Percentiles rank a stretch among this genome's conserved stretches.
Conservation (phyloP, 2,888 invertebrate genomes). For the Cyclophora albipunctata region DNA sequence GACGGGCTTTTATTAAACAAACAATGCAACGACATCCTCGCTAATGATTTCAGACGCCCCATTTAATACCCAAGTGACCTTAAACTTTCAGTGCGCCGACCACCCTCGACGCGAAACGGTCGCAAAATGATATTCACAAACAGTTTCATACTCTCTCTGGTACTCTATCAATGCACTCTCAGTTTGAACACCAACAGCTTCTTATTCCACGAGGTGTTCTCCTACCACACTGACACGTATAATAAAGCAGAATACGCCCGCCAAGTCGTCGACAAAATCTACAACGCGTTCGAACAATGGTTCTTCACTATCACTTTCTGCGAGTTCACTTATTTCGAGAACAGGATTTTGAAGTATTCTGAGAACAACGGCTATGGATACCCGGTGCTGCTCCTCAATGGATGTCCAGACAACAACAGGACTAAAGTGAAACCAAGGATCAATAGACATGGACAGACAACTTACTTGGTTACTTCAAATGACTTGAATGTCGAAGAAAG, state of each 20-base stretch:
- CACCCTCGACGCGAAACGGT: conserved; percentile 19
- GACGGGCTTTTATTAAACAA: conserved; percentile 54
- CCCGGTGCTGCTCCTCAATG: conserved; percentile 57
- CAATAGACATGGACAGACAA: conserved; percentile 57
- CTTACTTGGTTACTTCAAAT: conserved; percentile 56
- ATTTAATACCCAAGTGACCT: conserved; percentile 34
- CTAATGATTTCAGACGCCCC: conserved; percentile 48
- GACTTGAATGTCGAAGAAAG: conserved; percentile 44
- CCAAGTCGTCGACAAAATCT: conserved; percentile 55
- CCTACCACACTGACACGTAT: conserved; percentile 43
- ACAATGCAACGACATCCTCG: conserved; percentile 38
- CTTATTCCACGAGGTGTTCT: conserved; percentile 42
- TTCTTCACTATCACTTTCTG: conserved; percentile 64
- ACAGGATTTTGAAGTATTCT: conserved; percentile 57
- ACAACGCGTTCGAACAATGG: conserved; percentile 58
- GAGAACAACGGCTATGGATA: conserved; percentile 55
- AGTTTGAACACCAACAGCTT: conserved; percentile 3
- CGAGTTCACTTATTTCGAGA: conserved; percentile 65
- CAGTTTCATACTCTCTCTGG: conserved; percentile 6
- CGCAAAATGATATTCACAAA: conserved; percentile 26
- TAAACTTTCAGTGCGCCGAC: conserved; percentile 37
- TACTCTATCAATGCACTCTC: too few relatives aligned
- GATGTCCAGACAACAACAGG: conserved; percentile 45
- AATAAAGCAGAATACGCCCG: conserved; percentile 47
- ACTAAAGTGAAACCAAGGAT: conserved; percentile 48